phyloP scores from a whole-genome alignment of 53 echinoderm and acorn worm genomes.

The Henricia sp. region DNA sequence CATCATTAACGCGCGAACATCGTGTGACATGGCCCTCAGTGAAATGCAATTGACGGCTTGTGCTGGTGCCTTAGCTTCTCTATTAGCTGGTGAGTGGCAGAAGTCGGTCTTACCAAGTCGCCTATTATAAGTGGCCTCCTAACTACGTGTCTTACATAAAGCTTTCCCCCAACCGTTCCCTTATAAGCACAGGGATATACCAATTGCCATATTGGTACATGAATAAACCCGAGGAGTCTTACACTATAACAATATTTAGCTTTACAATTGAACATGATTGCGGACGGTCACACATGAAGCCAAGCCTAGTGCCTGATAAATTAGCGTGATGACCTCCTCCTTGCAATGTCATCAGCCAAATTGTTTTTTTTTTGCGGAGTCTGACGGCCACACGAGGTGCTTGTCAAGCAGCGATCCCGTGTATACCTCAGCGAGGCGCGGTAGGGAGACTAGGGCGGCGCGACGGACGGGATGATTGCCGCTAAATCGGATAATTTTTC shows the following conservation, averaged over 20 bases:
- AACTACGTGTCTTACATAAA: conserved; percentile 17
- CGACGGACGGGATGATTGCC: conserved; percentile 61
- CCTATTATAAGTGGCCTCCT: conserved; percentile 57
- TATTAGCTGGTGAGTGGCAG: conserved; percentile 37
- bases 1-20: conserved; percentile 53
- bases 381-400: conserved; percentile 44
- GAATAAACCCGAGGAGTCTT: too few relatives aligned
- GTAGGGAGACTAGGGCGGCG: conserved; percentile 38
- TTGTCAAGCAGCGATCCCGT: conserved; percentile 56
- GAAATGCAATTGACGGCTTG: conserved; percentile 39
- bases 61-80: not conserved
- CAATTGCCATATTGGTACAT: too few relatives aligned
- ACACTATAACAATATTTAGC: too few relatives aligned
- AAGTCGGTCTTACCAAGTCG: conserved; percentile 44
- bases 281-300: conserved; percentile 36
- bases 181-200: too few relatives aligned
- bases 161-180: too few relatives aligned
- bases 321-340: conserved; percentile 69
- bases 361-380: conserved; percentile 67
- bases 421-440: conserved; percentile 47
- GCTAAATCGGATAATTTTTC: conserved; percentile 69
- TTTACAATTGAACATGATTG: too few relatives aligned
- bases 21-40: conserved; percentile 39
- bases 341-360: conserved; percentile 63
- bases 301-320: conserved; percentile 64